Conservation (phyloP, 1,140 invertebrate species). For the Elysia chlorotica region DNA sequence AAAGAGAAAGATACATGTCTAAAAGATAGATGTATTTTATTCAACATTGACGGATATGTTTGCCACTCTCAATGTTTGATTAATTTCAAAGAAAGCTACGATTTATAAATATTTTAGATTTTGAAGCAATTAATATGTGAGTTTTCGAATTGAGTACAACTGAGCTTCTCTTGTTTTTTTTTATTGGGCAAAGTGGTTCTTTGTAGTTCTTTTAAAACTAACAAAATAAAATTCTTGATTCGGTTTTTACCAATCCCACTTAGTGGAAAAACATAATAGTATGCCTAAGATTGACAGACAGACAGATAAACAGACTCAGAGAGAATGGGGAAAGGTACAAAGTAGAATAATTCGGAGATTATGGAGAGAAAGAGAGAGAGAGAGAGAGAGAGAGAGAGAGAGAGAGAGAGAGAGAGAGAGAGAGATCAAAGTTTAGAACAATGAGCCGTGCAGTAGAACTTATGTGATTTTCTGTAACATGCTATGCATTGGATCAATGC, state of each 20-base stretch:
- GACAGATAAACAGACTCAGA: slow-evolving; percentile 6
- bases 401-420: background rate
- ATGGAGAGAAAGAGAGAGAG: slow-evolving; percentile 4
- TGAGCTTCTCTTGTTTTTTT: too few relatives aligned
- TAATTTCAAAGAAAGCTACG: too few relatives aligned
- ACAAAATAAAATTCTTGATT: background rate
- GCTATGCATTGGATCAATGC: slow-evolving; percentile 2
- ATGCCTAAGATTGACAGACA: background rate
- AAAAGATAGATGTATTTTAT: too few relatives aligned
- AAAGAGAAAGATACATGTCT: too few relatives aligned
- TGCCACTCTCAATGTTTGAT: too few relatives aligned
- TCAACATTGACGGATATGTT: too few relatives aligned
- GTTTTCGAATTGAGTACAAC: background rate
- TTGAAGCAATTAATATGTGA: too few relatives aligned
- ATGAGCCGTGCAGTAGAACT: background rate
- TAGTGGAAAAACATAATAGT: background rate
- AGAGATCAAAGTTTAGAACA: background rate
- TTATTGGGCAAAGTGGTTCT: too few relatives aligned
- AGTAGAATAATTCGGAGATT: background rate
- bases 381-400: background rate
- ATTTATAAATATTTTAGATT: too few relatives aligned
- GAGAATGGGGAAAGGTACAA: background rate
- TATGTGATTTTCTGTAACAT: background rate
- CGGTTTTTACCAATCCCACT: background rate
- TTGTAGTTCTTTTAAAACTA: background rate